Conservation (phyloP, 2,113 vertebrate genomes). For the Brachyhypopomus occidentalis region DNA sequence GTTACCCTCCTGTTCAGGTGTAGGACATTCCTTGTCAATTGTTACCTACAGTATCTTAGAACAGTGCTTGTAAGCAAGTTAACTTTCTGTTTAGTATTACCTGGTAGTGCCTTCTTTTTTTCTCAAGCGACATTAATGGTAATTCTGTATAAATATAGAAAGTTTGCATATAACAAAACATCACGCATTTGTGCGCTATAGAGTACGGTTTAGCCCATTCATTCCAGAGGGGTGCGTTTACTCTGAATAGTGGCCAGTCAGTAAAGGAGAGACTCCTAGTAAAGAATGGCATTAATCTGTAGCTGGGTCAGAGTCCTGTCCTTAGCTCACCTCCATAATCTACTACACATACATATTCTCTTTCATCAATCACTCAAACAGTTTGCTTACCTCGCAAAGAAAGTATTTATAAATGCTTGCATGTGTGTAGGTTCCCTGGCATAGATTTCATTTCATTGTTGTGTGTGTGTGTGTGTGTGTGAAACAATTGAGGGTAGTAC, state of each 20-base stretch:
- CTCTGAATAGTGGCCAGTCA: constrained; percentile 35
- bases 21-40: no score
- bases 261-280: constrained; percentile 14
- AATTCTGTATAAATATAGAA: background rate
- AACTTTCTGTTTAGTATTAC: background rate
- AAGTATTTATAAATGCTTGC: background rate
- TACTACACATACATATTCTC: constrained; percentile 25
- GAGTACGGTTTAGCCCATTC: constrained; percentile 26
- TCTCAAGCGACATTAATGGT: background rate
- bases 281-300: constrained; percentile 33
- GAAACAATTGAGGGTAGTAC: background rate
- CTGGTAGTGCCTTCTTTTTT: background rate
- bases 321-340: constrained; percentile 44
- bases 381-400: background rate
- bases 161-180: background rate
- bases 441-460: background rate
- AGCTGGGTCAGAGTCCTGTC: constrained; percentile 52
- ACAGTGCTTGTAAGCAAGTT: background rate
- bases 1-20: background rate
- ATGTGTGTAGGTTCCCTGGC: background rate
- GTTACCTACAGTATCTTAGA: no score
- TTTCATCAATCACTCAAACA: constrained; percentile 21
- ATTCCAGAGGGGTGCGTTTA: constrained; percentile 30
- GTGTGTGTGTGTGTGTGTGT: background rate
- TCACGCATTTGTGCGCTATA: background rate